Percentiles rank a stretch among this genome's conserved stretches.
Conservation (phyloP, 2,888 invertebrate species). For the Allolobophora icterica region DNA sequence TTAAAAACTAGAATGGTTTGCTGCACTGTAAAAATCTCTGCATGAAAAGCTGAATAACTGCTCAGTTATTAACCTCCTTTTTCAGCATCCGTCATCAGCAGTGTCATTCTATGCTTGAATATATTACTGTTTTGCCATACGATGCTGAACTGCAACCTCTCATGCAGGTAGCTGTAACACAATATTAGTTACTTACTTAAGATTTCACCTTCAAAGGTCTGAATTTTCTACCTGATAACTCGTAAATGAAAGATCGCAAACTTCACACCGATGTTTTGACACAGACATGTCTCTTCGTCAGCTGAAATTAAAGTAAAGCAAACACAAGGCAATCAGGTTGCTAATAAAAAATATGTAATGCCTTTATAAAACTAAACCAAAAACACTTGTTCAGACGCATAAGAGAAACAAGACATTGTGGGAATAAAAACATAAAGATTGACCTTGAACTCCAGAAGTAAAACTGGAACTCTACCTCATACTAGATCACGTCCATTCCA, state of each 20-base stretch:
- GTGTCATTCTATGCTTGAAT: not conserved
- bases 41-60: not conserved
- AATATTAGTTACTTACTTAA: not conserved
- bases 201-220: not conserved
- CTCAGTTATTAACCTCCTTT: not conserved
- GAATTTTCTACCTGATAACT: conserved; percentile 22
- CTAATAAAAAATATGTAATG: not conserved
- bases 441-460: too few relatives aligned
- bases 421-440: not conserved
- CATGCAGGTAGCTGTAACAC: not conserved
- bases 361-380: not conserved
- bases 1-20: not conserved
- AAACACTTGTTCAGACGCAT: not conserved
- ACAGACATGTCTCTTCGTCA: not conserved
- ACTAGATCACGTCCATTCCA: too few relatives aligned
- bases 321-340: not conserved
- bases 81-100: not conserved
- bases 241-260: conserved; percentile 24
- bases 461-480: too few relatives aligned
- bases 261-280: conserved; percentile 18
- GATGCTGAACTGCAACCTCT: not conserved
- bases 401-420: not conserved
- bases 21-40: not conserved
- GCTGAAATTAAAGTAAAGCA: not conserved
- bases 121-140: not conserved